Percentiles rank a stretch among this genome's conserved stretches.
Conservation (phyloP, 2,888 invertebrate genomes). For the Pantelozetes paolii region DNA sequence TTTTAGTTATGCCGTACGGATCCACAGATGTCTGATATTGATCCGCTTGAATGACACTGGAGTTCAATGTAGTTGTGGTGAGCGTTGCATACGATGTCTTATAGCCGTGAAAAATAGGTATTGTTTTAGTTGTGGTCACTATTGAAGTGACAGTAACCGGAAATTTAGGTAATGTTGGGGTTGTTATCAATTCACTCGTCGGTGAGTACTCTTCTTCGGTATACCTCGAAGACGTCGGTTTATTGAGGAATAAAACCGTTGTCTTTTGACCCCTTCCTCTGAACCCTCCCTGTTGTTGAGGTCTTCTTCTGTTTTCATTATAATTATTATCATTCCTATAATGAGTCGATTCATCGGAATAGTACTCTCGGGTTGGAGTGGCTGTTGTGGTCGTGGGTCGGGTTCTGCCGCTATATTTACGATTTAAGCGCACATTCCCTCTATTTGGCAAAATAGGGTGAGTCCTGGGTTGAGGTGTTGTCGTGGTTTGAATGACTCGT, state of each 20-base stretch:
- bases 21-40: constrained; percentile 47
- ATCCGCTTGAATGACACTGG: constrained; percentile 46
- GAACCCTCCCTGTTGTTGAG: constrained; percentile 7
- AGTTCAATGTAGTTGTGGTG: constrained; percentile 48
- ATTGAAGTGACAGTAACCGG: constrained; percentile 48
- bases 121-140: constrained; percentile 48
- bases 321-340: constrained; percentile 19
- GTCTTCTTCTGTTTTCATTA: not conserved
- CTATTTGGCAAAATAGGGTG: constrained; percentile 34
- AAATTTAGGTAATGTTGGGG: constrained; percentile 43
- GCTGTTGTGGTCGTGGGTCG: not conserved
- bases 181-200: not conserved
- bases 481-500: not conserved
- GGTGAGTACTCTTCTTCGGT: constrained; percentile 1
- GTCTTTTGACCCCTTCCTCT: constrained; percentile 10
- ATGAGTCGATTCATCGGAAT: constrained; percentile 8
- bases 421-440: constrained; percentile 36
- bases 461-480: constrained; percentile 34
- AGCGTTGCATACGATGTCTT: constrained; percentile 48
- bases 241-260: constrained; percentile 24
- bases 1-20: constrained; percentile 46
- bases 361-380: not conserved
- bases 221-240: not conserved
- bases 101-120: constrained; percentile 49
- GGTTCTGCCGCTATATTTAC: constrained; percentile 33